Evolutionary conservation across 2,888 invertebrate species (phyloP).

Genomic region (Zaprionus obscuricornis): DNA sequence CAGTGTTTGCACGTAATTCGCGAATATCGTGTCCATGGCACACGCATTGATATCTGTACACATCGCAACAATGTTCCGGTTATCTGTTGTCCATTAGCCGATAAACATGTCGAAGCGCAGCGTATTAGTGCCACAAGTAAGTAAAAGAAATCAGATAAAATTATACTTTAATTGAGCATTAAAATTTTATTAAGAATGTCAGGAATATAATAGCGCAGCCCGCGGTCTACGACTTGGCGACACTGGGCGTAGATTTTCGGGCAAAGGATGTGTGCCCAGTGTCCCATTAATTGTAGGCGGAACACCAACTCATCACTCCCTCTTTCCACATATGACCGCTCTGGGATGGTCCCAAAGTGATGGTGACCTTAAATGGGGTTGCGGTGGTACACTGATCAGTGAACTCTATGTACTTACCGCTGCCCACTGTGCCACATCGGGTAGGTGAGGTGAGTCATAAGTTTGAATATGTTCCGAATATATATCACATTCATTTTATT

Average conservation of each 20-base stretch:
- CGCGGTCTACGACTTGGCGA: slow-evolving; percentile 62
- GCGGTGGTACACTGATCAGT: slow-evolving; percentile 84
- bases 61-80: slow-evolving; percentile 82
- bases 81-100: slow-evolving; percentile 81
- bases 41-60: slow-evolving; percentile 77
- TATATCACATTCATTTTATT: slow-evolving; percentile 25
- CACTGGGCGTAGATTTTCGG: slow-evolving; percentile 61
- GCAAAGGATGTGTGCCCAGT: slow-evolving; percentile 80
- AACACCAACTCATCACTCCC: slow-evolving; percentile 83
- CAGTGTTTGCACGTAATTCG: slow-evolving; percentile 80
- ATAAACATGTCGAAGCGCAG: slow-evolving; percentile 69
- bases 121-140: slow-evolving; percentile 80
- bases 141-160: slow-evolving; percentile 30
- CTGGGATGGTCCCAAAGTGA: slow-evolving; percentile 80
- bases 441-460: slow-evolving; percentile 60
- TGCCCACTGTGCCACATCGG: slow-evolving; percentile 84
- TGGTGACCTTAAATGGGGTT: slow-evolving; percentile 77
- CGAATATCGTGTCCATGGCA: slow-evolving; percentile 78
- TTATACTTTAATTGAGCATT: not conserved
- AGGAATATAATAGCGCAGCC: slow-evolving; percentile 84
- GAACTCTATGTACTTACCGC: slow-evolving; percentile 85
- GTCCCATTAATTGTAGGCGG: slow-evolving; percentile 85
- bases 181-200: slow-evolving; percentile 83
- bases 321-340: slow-evolving; percentile 86
- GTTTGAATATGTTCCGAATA: not conserved